phyloP scores from a whole-genome alignment of 1,140 invertebrate genomes.

The Aphidius ervi region DNA sequence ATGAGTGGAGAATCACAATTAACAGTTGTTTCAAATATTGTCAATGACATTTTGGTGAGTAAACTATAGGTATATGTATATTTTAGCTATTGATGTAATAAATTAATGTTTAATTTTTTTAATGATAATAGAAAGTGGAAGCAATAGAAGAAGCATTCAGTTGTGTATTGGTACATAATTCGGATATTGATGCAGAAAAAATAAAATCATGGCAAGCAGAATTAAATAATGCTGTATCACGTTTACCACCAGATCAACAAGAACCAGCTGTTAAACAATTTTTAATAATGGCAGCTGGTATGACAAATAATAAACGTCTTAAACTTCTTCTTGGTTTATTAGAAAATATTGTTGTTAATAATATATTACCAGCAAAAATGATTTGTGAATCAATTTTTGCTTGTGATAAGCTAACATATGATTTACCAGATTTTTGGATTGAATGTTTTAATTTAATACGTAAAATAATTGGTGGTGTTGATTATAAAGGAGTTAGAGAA shows the following conservation, averaged over 20 bases:
- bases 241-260: slow-evolving; percentile 62
- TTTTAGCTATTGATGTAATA: background rate
- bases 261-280: slow-evolving; percentile 69
- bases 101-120: slow-evolving; percentile 13
- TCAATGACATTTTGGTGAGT: slow-evolving; percentile 66
- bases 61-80: slow-evolving; percentile 2
- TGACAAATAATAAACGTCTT: slow-evolving; percentile 67
- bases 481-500: slow-evolving; percentile 91
- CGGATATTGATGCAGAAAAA: slow-evolving; percentile 64
- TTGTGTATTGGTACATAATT: slow-evolving; percentile 73
- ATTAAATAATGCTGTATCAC: slow-evolving; percentile 52
- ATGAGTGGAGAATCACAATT: slow-evolving; percentile 60
- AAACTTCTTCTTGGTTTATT: slow-evolving; percentile 69
- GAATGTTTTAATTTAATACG: slow-evolving; percentile 81
- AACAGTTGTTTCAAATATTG: slow-evolving; percentile 47
- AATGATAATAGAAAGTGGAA: slow-evolving; percentile 66
- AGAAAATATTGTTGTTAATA: slow-evolving; percentile 67
- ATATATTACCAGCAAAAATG: slow-evolving; percentile 64
- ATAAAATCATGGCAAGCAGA: slow-evolving; percentile 63
- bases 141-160: slow-evolving; percentile 82
- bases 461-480: slow-evolving; percentile 82
- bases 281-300: slow-evolving; percentile 63
- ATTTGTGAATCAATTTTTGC: slow-evolving; percentile 80
- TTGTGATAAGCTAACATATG: slow-evolving; percentile 73
- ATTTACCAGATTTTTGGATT: slow-evolving; percentile 81